Base-by-base conservation (phyloP, 2,113 vertebrate genomes). In the Monarcha castaneiventris region DNA sequence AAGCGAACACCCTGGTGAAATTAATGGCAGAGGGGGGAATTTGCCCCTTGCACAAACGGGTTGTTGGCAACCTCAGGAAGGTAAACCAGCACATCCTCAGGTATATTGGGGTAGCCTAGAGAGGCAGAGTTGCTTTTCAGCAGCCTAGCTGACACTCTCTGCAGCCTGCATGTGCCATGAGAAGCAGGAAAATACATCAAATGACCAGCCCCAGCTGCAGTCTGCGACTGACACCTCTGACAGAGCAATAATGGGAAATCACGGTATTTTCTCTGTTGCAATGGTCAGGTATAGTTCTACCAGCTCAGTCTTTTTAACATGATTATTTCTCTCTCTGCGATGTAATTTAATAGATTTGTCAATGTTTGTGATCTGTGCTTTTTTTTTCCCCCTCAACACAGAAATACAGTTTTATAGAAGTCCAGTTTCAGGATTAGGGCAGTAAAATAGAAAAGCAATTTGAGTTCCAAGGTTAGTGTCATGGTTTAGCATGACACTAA, bases 141-240 rank as follows among this genome's bases (percentile, higher is more conserved):
- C 63, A 95, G 73, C 52, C 72, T 22, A 6, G 77, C 61, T 77
- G 81, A 80, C 27, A 5, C 52, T 55, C n/a, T 58, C 59, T 32
- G 49, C 84, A 84, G 74, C 67, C 76, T 72, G 71, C 37, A 23
- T 32, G 52, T 93, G 89, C 87, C 80, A 33, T 1, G 10, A 54
- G 82, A 89, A 66, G 62, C 74, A 76, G n/a, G 39, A 62, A 91
- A 81, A 94, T 91, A 41, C 73, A 89, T 87, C 87, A 82, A 91
- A 41, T 64, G 87, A 63, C 73, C 1, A 0, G 46, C 48, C 4
- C 5, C 74, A 84, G 79, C 71, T 64, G 54, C 1, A 0, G 71
- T 78, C 91, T 90, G 22, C 0, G 0, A n/a, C 62, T 51, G 63
- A 69, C 83, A 63, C 76, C 79, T 93, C 68, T 93, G 91, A 82